phyloP scores from a whole-genome alignment of 2,113 vertebrate genomes.

The Mormoops blainvillei region DNA sequence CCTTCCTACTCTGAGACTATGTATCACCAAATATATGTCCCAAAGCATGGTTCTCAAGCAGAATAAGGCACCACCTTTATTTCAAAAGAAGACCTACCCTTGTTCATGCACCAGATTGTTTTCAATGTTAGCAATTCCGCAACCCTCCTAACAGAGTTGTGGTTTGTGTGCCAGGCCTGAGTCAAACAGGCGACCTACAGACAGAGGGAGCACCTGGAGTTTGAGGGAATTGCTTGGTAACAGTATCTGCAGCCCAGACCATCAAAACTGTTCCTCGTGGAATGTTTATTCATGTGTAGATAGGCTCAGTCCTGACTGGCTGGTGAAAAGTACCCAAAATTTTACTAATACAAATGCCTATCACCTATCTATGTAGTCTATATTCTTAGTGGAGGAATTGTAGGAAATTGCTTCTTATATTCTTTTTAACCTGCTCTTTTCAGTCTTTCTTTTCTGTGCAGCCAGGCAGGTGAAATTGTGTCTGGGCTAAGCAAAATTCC shows the following conservation, averaged over 20 bases:
- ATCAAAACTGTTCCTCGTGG: not conserved
- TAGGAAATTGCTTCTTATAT: not conserved
- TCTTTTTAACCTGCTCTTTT: not conserved
- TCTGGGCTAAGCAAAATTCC: not conserved
- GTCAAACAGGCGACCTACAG: not conserved
- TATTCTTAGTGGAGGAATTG: not conserved
- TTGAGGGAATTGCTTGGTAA: not conserved
- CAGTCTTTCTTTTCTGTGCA: not conserved
- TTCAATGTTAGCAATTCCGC: not conserved
- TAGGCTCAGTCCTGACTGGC: not conserved
- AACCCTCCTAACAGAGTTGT: not conserved
- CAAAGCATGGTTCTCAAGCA: not conserved
- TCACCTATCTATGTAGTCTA: not conserved
- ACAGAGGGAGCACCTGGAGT: not conserved
- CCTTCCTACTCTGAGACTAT: not conserved
- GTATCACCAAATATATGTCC: not conserved
- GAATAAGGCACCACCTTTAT: not conserved
- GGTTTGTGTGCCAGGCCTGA: not conserved
- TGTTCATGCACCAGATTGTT: not conserved
- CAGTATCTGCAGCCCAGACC: not conserved
- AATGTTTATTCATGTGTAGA: not conserved
- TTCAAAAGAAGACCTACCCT: not conserved
- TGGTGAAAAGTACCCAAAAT: not conserved
- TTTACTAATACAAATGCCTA: not conserved
- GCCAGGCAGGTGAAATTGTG: not conserved